Evolutionary conservation across 2,888 invertebrate genomes (phyloP).

Genomic region (Troides aeacus): DNA sequence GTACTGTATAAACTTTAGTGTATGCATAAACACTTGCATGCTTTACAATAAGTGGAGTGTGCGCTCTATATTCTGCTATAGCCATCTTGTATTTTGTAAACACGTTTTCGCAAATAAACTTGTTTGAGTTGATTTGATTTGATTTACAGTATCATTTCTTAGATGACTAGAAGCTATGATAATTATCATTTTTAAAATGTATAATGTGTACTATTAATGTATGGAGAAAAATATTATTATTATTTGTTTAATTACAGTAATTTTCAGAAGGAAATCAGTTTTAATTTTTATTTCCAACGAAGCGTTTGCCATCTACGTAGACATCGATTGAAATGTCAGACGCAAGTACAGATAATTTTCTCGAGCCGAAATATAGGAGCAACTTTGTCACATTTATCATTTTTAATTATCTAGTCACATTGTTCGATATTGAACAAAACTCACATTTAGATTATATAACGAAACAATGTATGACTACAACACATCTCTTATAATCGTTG

Average conservation of each 20-base stretch:
- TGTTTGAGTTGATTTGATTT: too few species aligned
- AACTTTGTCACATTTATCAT: slow-evolving; percentile 15
- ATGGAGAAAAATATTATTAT: not conserved
- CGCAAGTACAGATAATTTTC: slow-evolving; percentile 16
- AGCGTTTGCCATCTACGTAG: slow-evolving; percentile 15
- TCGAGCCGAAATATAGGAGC: slow-evolving; percentile 3
- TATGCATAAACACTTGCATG: too few species aligned
- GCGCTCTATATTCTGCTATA: too few species aligned
- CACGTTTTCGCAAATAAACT: too few species aligned
- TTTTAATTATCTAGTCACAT: slow-evolving; percentile 15
- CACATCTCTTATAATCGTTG: too few species aligned
- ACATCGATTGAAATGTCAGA: slow-evolving; percentile 18
- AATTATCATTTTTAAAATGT: too few species aligned
- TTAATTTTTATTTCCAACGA: slow-evolving; percentile 13
- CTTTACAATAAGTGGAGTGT: too few species aligned
- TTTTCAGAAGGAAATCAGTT: not conserved
- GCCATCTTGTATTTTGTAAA: too few species aligned
- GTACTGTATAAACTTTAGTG: too few species aligned
- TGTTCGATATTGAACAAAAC: not conserved
- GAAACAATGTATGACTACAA: not conserved
- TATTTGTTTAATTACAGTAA: not conserved
- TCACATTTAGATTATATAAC: not conserved
- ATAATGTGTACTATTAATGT: too few species aligned
- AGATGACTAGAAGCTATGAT: too few species aligned
- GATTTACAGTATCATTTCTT: too few species aligned